Base-by-base conservation (phyloP, 2,888 invertebrate species). In the Xylota segnis region DNA sequence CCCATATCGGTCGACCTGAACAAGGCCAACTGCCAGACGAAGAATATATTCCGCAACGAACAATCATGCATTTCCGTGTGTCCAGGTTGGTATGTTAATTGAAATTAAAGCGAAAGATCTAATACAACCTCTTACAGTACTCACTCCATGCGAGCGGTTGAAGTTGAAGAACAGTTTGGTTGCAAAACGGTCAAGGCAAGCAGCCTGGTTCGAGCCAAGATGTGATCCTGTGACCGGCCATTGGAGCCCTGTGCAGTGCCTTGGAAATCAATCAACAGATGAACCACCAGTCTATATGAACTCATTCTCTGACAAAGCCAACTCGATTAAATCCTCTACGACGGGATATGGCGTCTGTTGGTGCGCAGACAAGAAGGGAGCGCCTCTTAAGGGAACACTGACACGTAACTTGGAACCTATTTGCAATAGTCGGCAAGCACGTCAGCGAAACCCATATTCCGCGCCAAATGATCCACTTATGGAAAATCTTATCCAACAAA, bases 341-440 rank as follows among this genome's bases (percentile, higher is more conserved):
- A 87, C 87, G 40, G 89, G 89, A 0, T 93, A 95, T 89, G 96
- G 96, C 4, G 96, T 97, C 0, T 97, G 97, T 89, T 97, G 97
- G 97, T 97, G 97, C 90, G 97, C 97, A 1, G 96, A 96, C 89
- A 95, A 95, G 40, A 95, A 95, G 88, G 97, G 97, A 0, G 96
- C 96, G 88, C 96, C 96, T 0, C 92, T 96, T 1, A 96, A 96
- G 90, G 97, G 97, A 0, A 96, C 96, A 0, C 91, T 97, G 59
- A 95, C 96, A 0, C 94, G 96, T 58, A 96, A 96, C 18, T 93
- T 94, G 0, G 95, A 95, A 87, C 97, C 97, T 0, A 93, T 94
- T 43, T 97, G 97, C 91, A 96, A 96, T 91, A 96, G 96, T 90
- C 93, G 97, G 45, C 96, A 96, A 90, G 96, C 96, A 0, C 93